A percentile compares a stretch with the other conserved stretches of the same genome.
phyloP scores from a whole-genome alignment of 1,140 invertebrate species.

The Aethina tumida region DNA sequence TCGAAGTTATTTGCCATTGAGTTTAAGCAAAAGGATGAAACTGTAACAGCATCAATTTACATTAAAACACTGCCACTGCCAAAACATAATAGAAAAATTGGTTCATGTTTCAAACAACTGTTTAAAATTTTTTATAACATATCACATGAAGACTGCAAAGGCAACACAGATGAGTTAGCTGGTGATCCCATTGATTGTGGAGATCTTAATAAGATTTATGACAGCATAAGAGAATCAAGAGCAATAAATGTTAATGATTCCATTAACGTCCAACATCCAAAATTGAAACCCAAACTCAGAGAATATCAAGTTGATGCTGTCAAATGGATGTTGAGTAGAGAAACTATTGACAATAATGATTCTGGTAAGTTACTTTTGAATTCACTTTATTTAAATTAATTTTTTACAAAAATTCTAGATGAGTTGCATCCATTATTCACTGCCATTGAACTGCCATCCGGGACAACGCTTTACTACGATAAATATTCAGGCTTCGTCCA shows the following conservation, averaged over 20 bases:
- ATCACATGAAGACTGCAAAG: conserved; percentile 8
- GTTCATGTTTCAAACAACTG: conserved; percentile 19
- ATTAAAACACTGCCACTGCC: conserved; percentile 22
- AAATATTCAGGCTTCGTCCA: conserved; percentile 39
- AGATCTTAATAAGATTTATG: conserved; percentile 21
- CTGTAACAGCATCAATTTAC: no score
- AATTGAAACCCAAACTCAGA: conserved; percentile 40
- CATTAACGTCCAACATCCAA: conserved; percentile 16
- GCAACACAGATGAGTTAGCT: conserved; percentile 8
- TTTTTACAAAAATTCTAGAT: conserved; percentile 22
- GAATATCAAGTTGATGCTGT: conserved; percentile 58
- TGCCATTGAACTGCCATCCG: conserved; percentile 33
- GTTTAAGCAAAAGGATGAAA: no score
- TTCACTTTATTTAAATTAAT: conserved; percentile 5
- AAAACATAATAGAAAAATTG: conserved; percentile 19
- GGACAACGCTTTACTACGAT: conserved; percentile 42
- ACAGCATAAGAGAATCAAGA: conserved; percentile 11
- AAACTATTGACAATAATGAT: conserved; percentile 27
- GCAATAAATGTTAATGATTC: conserved; percentile 6
- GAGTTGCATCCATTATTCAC: conserved; percentile 34
- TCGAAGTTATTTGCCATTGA: no score
- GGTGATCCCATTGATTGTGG: conserved; percentile 11
- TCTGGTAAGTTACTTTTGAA: conserved; percentile 10
- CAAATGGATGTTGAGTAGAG: conserved; percentile 56
- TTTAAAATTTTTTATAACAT: conserved; percentile 20